A percentile compares a stretch with the other conserved stretches of the same genome.
These are phyloP conservation scores for Brachyhypopomus gauderio DNA, from an alignment of 2,113 vertebrate genomes.

Conservation along the genomic window DNA sequence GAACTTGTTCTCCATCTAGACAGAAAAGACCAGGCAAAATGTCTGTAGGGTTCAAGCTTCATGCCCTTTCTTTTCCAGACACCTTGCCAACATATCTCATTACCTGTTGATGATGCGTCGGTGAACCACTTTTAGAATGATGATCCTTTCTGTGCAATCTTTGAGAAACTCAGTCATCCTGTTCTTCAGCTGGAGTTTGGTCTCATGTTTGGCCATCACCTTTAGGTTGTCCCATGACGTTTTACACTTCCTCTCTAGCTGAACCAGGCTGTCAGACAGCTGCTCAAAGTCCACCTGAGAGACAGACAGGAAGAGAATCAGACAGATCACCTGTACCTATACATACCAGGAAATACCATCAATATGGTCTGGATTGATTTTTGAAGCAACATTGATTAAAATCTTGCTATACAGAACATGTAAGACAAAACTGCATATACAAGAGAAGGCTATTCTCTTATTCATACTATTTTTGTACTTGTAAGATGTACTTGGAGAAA, in stretches of 20 bases:
- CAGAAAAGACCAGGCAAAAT: no score
- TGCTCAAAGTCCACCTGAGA: conserved; percentile 91
- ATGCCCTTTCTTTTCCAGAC: not conserved
- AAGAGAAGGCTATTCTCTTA: not conserved
- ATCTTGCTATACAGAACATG: no score
- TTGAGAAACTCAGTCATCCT: conserved; percentile 90
- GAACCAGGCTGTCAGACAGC: conserved; percentile 85
- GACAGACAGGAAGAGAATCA: not conserved
- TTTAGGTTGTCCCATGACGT: conserved; percentile 91
- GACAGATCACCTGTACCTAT: not conserved
- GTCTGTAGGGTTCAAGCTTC: not conserved
- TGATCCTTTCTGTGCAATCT: conserved; percentile 85
- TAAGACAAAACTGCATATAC: no score
- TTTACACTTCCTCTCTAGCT: conserved; percentile 86
- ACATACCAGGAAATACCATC: no score
- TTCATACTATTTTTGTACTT: not conserved
- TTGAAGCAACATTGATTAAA: no score
- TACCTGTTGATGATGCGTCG: conserved; percentile 91
- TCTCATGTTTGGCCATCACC: conserved; percentile 87
- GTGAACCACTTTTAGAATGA: conserved; percentile 90
- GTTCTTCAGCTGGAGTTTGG: conserved; percentile 79
- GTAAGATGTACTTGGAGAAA: not conserved
- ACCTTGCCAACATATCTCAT: not conserved
- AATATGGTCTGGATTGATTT: no score
- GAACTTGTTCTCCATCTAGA: no score